Evolutionary conservation across 2,113 vertebrate species (phyloP).

Genomic region (Indicator indicator): DNA sequence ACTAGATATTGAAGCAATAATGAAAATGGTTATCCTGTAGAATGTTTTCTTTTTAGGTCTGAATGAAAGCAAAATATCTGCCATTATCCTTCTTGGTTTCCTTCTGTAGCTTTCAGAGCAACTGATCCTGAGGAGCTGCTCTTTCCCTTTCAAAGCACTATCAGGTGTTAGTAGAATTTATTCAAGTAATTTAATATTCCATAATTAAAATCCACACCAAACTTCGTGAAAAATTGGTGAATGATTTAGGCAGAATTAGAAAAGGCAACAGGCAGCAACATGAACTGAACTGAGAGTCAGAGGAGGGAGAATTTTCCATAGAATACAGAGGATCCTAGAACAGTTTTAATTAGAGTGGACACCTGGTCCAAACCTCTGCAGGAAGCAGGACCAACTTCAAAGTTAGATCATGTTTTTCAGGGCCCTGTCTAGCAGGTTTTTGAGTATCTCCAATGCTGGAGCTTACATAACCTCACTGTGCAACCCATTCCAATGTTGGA

Average conservation of each 20-base stretch:
- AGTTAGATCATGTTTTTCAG: not conserved
- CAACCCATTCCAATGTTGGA: not conserved
- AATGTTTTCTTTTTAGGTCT: not conserved
- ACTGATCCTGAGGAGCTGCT: not conserved
- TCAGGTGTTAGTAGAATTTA: not conserved
- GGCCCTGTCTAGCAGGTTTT: not conserved
- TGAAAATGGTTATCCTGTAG: not conserved
- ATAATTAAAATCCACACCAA: not conserved
- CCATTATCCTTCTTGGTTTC: not conserved
- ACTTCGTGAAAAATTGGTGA: not conserved
- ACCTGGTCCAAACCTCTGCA: not conserved
- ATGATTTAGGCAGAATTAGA: not conserved
- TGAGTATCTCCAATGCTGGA: not conserved
- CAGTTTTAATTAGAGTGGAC: not conserved
- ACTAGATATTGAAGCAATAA: not conserved
- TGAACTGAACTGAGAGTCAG: not conserved
- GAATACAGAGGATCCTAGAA: not conserved
- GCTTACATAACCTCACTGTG: not conserved
- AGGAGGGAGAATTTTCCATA: not conserved
- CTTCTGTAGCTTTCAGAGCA: not conserved
- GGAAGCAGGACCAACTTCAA: not conserved
- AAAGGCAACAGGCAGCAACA: not conserved
- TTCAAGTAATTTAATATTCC: not conserved
- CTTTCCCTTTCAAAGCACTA: not conserved
- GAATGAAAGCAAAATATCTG: not conserved